Evolutionary conservation across 1,140 invertebrate genomes (phyloP).

Genomic region (Euura saliciscinereae): DNA sequence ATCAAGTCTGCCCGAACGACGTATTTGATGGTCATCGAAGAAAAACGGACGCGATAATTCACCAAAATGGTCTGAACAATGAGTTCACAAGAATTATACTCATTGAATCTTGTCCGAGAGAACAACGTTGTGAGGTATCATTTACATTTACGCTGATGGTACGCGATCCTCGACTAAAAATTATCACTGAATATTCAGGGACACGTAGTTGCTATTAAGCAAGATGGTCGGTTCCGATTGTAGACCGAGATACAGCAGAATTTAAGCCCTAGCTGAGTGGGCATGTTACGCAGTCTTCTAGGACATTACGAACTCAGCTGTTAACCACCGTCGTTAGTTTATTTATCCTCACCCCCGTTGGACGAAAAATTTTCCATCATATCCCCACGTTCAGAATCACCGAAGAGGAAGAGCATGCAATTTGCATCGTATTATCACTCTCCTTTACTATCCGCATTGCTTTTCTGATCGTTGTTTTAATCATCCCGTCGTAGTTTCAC

Average conservation of each 20-base stretch:
- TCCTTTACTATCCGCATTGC: neutral
- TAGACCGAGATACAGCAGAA: constrained; percentile 36
- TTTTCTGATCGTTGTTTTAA: no score
- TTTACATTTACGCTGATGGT: constrained; percentile 5
- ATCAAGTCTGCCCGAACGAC: no score
- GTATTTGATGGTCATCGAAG: no score
- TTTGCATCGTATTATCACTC: neutral
- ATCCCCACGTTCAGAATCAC: no score
- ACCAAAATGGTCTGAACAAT: no score
- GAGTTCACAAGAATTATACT: neutral
- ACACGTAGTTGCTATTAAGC: constrained; percentile 46
- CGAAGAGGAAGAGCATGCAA: neutral
- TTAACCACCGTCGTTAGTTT: neutral
- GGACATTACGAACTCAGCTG: neutral
- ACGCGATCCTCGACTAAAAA: neutral
- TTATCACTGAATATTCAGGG: constrained; percentile 36
- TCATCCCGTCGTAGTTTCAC: no score
- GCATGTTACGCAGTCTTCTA: constrained; percentile 28
- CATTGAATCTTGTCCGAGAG: neutral
- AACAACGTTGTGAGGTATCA: neutral
- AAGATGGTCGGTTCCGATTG: constrained; percentile 36
- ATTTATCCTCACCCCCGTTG: neutral
- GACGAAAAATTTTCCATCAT: no score
- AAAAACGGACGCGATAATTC: no score
- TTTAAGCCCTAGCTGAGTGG: constrained; percentile 44